phyloP scores from a whole-genome alignment of 2,113 vertebrate species.

The Triplophysa tibetana region DNA sequence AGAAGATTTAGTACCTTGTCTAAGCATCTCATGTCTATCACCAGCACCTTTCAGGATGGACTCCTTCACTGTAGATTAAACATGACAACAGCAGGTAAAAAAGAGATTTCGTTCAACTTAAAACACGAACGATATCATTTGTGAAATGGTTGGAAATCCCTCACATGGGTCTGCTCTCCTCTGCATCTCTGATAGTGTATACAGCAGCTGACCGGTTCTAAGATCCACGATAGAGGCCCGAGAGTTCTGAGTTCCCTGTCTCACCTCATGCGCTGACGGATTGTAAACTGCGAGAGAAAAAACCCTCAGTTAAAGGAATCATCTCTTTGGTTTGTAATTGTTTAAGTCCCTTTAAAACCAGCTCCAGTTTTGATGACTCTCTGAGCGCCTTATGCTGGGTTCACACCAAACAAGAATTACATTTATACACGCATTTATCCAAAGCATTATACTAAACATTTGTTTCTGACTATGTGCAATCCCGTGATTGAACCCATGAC shows the following conservation, averaged over 20 bases:
- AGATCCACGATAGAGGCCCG: slow-evolving; percentile 43
- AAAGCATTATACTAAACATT: no score
- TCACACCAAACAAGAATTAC: no score
- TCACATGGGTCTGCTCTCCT: slow-evolving; percentile 40
- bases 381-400: no score
- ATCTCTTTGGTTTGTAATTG: neutral
- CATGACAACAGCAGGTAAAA: neutral
- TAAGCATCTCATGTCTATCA: neutral
- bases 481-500: no score
- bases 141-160: neutral
- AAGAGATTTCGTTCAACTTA: neutral
- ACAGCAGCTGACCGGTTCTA: slow-evolving; percentile 29
- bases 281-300: slow-evolving; percentile 50
- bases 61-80: slow-evolving; percentile 31
- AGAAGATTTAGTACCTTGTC: slow-evolving; percentile 64
- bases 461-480: no score
- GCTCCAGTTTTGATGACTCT: no score
- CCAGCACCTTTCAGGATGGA: slow-evolving; percentile 23
- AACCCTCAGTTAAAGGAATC: neutral
- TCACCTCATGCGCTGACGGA: slow-evolving; percentile 46
- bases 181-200: slow-evolving; percentile 41
- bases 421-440: no score
- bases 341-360: neutral
- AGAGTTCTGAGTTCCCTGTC: slow-evolving; percentile 63
- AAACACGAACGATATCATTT: neutral